phyloP scores from a whole-genome alignment of 2,113 vertebrate genomes.

The Epinephelus fuscoguttatus region DNA sequence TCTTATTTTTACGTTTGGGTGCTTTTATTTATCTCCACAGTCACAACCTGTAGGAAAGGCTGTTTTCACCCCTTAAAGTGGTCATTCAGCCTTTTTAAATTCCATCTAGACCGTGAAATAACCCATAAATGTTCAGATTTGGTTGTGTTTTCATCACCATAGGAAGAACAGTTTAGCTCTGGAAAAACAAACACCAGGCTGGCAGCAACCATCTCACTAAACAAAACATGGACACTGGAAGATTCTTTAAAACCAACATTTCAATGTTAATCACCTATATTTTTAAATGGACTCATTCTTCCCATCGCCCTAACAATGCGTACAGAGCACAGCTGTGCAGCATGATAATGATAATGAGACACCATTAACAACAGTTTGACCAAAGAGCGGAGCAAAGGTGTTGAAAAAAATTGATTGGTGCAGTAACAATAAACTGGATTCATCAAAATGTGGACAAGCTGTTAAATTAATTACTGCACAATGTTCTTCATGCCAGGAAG shows the following conservation, averaged over 20 bases:
- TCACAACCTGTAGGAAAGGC: background rate
- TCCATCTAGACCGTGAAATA: background rate
- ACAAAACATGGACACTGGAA: background rate
- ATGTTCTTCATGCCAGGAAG: no score
- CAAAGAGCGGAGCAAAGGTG: background rate
- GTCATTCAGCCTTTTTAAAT: background rate
- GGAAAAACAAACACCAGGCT: background rate
- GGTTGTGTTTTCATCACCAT: background rate
- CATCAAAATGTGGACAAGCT: no score
- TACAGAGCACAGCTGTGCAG: no score
- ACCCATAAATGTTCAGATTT: background rate
- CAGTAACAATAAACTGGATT: no score
- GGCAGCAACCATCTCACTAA: background rate
- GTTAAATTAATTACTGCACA: no score
- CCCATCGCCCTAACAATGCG: background rate
- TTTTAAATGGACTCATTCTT: background rate
- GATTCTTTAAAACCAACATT: background rate
- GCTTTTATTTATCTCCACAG: background rate
- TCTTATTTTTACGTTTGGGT: background rate
- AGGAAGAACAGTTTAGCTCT: background rate
- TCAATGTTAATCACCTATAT: background rate
- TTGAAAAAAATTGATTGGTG: no score
- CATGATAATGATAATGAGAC: background rate
- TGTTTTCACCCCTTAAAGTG: background rate
- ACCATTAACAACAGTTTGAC: background rate